These are phyloP conservation scores for Papilio aristodemus DNA, from an alignment of 1,140 invertebrate species.

Conservation along the genomic window DNA sequence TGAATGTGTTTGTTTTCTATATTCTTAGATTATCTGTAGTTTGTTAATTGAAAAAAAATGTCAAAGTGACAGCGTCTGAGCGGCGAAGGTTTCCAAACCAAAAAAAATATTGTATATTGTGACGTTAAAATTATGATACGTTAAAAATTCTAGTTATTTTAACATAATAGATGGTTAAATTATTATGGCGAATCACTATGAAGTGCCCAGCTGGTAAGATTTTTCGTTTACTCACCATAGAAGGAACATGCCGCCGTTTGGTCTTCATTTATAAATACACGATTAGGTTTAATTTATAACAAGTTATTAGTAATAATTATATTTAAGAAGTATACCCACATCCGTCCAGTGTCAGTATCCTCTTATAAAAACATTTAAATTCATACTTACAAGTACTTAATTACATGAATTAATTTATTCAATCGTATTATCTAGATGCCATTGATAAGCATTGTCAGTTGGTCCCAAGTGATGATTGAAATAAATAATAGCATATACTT, in stretches of 20 bases:
- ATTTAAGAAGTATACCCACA: neutral
- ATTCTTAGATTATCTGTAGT: slow-evolving; percentile 16
- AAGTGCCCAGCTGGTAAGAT: slow-evolving; percentile 90
- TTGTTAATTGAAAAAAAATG: slow-evolving; percentile 9
- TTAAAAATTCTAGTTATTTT: slow-evolving; percentile 26
- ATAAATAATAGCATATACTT: too few relatives aligned
- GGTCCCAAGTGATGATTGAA: too few relatives aligned
- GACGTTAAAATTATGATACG: slow-evolving; percentile 19
- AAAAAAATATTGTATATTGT: slow-evolving; percentile 27
- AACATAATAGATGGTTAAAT: slow-evolving; percentile 17
- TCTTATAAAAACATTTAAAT: too few relatives aligned
- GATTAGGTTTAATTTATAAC: neutral
- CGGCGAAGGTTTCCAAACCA: slow-evolving; percentile 29
- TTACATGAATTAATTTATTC: slow-evolving; percentile 22
- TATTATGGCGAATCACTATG: slow-evolving; percentile 91
- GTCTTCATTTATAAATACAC: slow-evolving; percentile 8
- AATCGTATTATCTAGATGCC: neutral
- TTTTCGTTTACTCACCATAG: slow-evolving; percentile 31
- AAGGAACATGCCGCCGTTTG: slow-evolving; percentile 40
- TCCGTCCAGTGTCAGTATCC: neutral
- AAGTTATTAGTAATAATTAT: neutral
- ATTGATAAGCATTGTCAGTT: neutral
- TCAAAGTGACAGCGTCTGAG: slow-evolving; percentile 31
- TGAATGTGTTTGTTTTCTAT: neutral
- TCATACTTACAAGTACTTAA: neutral